Percentiles rank a stretch among this genome's conserved stretches.
phyloP scores from a whole-genome alignment of 1,140 invertebrate species.

The Drosophila seguyi region DNA sequence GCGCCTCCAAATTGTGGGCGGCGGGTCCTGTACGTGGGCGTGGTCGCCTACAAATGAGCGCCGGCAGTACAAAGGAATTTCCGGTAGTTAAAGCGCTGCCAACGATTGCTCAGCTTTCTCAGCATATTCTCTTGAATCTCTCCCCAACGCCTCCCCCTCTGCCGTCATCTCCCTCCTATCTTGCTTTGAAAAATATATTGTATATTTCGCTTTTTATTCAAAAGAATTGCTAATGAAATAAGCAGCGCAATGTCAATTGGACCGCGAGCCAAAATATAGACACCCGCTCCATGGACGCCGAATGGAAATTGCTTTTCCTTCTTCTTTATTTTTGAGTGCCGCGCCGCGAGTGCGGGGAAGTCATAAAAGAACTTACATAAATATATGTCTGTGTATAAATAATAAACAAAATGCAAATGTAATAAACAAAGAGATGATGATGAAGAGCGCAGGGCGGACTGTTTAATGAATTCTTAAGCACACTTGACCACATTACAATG shows the following conservation, averaged over 20 bases:
- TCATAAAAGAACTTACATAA: conserved; percentile 67
- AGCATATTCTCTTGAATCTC: conserved; percentile 39
- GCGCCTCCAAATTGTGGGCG: conserved; percentile 22
- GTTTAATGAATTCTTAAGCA: conserved; percentile 69
- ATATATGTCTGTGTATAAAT: conserved; percentile 72
- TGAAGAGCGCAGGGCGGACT: conserved; percentile 38
- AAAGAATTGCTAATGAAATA: conserved; percentile 83
- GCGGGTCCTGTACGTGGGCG: conserved; percentile 19
- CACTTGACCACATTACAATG: conserved; percentile 69
- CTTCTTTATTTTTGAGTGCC: conserved; percentile 22
- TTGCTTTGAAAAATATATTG: conserved; percentile 39
- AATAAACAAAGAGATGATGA: conserved; percentile 75
- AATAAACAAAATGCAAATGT: conserved; percentile 84
- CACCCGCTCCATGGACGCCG: conserved; percentile 17
- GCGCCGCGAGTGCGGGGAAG: conserved; percentile 47
- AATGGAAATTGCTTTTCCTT: conserved; percentile 17
- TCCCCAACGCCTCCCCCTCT: conserved; percentile 6
- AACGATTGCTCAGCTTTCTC: conserved; percentile 52
- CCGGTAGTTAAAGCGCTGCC: conserved; percentile 79
- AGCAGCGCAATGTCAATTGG: conserved; percentile 54
- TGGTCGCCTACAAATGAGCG: conserved; percentile 68
- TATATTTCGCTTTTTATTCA: conserved; percentile 55
- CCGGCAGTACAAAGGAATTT: conserved; percentile 80
- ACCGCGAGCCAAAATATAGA: conserved; percentile 31
- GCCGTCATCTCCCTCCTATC: conserved; percentile 12